Evolutionary conservation across 2,888 invertebrate genomes (phyloP).

Genomic region (Caenorhabditis sp.): DNA sequence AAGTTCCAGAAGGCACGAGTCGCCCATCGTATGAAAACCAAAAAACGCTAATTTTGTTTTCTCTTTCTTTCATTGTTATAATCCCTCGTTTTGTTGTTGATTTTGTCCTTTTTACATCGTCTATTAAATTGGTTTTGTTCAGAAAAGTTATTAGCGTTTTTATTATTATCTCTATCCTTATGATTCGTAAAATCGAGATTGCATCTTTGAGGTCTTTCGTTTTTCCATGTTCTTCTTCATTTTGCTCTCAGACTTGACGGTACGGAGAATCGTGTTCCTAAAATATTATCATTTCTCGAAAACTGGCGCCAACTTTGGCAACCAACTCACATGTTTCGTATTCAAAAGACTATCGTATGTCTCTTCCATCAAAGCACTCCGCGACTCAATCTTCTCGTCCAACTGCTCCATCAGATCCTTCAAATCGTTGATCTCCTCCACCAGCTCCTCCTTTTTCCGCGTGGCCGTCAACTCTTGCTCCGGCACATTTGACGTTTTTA

Average conservation of each 20-base stretch:
- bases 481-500: constrained; percentile 41
- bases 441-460: constrained; percentile 39
- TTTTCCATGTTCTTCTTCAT: constrained; percentile 1
- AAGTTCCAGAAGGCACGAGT: constrained; percentile 63
- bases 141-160: constrained; percentile 1
- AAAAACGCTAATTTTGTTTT: constrained; percentile 50
- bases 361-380: constrained; percentile 43
- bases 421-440: constrained; percentile 54
- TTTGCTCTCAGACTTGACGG: constrained; percentile 24
- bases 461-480: constrained; percentile 2
- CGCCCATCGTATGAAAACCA: constrained; percentile 65
- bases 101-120: background rate
- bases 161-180: constrained; percentile 2
- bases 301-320: too few species aligned
- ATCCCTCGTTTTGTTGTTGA: background rate
- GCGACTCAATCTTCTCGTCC: constrained; percentile 48
- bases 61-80: constrained; percentile 16
- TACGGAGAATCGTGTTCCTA: constrained; percentile 53
- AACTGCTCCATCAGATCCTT: constrained; percentile 57
- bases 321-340: constrained; percentile 49
- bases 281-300: background rate
- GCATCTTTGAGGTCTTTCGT: constrained; percentile 47
- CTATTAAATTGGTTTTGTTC: background rate
- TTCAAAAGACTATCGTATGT: constrained; percentile 14
- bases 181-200: constrained; percentile 28